Evolutionary conservation across 2,113 vertebrate species (phyloP).

Genomic region (Protomyctophum bolini): DNA sequence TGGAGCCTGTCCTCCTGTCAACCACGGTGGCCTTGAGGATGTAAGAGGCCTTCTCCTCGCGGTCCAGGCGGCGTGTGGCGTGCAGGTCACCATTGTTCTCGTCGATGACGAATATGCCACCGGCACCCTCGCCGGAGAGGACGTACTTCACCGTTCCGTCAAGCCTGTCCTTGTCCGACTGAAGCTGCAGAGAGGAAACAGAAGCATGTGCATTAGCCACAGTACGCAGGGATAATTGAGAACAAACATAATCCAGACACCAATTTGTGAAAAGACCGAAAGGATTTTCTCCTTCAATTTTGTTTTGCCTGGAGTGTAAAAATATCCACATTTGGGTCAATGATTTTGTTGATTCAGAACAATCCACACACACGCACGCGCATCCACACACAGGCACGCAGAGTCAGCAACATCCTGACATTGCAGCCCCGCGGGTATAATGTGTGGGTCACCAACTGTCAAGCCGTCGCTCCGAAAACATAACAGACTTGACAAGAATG

Average conservation of each 20-base stretch:
- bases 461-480: not conserved
- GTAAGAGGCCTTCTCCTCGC: slow-evolving; percentile 92
- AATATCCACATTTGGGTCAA: too few relatives aligned
- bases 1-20: slow-evolving; percentile 85
- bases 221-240: not conserved
- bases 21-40: slow-evolving; percentile 89
- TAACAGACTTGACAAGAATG: not conserved
- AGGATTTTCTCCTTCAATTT: too few relatives aligned
- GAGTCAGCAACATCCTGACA: too few relatives aligned
- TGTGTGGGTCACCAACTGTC: too few relatives aligned
- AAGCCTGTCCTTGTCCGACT: slow-evolving; percentile 91
- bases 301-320: too few relatives aligned
- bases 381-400: not conserved
- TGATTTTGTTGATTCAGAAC: too few relatives aligned
- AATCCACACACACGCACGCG: not conserved
- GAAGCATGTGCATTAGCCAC: slow-evolving; percentile 18
- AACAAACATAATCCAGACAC: too few relatives aligned
- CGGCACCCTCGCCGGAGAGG: slow-evolving; percentile 94
- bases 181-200: slow-evolving; percentile 83
- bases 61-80: slow-evolving; percentile 90
- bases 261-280: too few relatives aligned
- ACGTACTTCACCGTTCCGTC: slow-evolving; percentile 92
- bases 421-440: too few relatives aligned
- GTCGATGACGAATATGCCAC: slow-evolving; percentile 92
- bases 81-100: slow-evolving; percentile 95